A percentile compares a stretch with the other conserved stretches of the same genome.
phyloP scores from a whole-genome alignment of 2,113 vertebrate genomes.

The Cynocephalus volans region DNA sequence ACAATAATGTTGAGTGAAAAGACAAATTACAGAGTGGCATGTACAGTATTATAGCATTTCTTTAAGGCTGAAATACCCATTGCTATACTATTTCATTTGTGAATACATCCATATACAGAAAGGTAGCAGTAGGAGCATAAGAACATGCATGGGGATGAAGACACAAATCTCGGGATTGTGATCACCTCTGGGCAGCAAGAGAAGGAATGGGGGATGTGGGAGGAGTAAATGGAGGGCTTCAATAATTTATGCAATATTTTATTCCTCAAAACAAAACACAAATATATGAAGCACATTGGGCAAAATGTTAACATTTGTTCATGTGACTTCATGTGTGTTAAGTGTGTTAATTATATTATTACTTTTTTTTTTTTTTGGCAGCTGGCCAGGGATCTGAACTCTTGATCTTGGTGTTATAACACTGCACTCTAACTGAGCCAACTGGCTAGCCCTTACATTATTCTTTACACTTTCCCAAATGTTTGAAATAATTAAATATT shows the following conservation, averaged over 20 bases:
- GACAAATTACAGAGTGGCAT: neutral
- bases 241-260: neutral
- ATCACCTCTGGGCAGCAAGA: neutral
- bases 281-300: neutral
- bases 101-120: neutral
- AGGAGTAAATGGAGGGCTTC: neutral
- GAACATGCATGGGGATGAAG: neutral
- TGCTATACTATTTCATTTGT: neutral
- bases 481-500: constrained; percentile 10
- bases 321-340: neutral
- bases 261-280: constrained; percentile 18
- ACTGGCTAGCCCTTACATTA: neutral
- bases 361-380: no score
- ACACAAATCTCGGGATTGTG: neutral
- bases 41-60: neutral
- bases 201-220: neutral
- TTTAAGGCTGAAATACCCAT: neutral
- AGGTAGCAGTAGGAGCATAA: neutral
- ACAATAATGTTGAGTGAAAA: neutral
- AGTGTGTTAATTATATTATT: no score
- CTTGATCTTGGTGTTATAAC: no score
- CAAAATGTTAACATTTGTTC: neutral
- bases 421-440: no score
- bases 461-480: neutral
- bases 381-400: no score